These are phyloP conservation scores for Plestiodon gilberti DNA, from an alignment of 2,113 vertebrate genomes.

Conservation along the genomic window DNA sequence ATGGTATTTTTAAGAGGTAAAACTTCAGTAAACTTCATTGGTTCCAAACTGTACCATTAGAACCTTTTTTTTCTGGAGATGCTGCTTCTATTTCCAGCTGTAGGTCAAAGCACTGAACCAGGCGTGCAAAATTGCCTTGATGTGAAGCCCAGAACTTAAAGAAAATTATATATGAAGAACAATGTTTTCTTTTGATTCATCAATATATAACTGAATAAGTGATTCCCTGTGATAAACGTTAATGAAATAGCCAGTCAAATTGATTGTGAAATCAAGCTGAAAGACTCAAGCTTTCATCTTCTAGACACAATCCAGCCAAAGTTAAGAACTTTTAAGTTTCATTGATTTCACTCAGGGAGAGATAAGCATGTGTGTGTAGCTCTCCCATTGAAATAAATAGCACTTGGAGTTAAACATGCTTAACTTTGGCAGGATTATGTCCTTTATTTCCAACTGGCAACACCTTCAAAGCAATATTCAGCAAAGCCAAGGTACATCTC, in stretches of 20 bases:
- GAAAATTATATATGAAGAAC: slow-evolving; percentile 38
- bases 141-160: not conserved
- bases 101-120: not conserved
- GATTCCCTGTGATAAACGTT: slow-evolving; percentile 37
- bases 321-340: not conserved
- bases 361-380: slow-evolving; percentile 40
- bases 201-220: slow-evolving; percentile 51
- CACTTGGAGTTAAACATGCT: slow-evolving; percentile 34
- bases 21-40: not conserved
- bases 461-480: not conserved
- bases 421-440: slow-evolving; percentile 10
- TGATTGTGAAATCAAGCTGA: slow-evolving; percentile 29
- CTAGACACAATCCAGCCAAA: not conserved
- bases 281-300: not conserved
- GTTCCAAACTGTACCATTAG: not conserved
- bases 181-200: slow-evolving; percentile 53
- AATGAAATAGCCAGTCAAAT: slow-evolving; percentile 46
- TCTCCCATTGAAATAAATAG: slow-evolving; percentile 47
- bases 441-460: slow-evolving; percentile 23
- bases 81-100: not conserved
- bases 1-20: too few species aligned
- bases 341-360: not conserved
- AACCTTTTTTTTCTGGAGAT: too few species aligned
- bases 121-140: not conserved
- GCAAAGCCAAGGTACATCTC: not conserved